These are phyloP conservation scores for Protobothrops flavoviridis DNA, from an alignment of 2,113 vertebrate species.

Conservation along the genomic window DNA sequence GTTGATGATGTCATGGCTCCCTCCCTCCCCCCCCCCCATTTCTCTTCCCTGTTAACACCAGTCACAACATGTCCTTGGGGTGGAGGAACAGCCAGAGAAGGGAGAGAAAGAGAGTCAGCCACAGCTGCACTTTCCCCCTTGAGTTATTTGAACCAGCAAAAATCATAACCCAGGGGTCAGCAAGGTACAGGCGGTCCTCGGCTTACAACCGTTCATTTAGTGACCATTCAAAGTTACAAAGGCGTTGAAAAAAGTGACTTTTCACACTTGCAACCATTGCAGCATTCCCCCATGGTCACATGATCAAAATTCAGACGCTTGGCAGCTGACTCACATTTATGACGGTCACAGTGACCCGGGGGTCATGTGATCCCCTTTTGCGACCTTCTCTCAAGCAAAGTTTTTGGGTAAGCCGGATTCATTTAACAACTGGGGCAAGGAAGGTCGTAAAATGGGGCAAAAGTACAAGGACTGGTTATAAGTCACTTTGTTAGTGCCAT, in stretches of 20 bases:
- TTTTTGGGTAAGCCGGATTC: neutral
- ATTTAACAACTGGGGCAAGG: neutral
- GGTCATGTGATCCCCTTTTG: too few relatives aligned
- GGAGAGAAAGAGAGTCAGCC: neutral
- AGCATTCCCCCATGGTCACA: too few relatives aligned
- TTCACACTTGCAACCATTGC: too few relatives aligned
- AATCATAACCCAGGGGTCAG: neutral
- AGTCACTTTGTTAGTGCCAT: neutral
- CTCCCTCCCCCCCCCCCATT: neutral
- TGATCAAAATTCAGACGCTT: too few relatives aligned
- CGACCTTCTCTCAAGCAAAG: too few relatives aligned
- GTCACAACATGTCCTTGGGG: slow-evolving; percentile 48
- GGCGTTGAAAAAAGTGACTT: too few relatives aligned
- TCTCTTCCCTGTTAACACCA: neutral
- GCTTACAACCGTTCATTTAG: neutral
- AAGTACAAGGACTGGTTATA: neutral
- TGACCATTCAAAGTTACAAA: too few relatives aligned
- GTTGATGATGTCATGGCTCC: slow-evolving; percentile 39
- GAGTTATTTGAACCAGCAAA: neutral
- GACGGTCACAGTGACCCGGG: too few relatives aligned
- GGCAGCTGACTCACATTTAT: too few relatives aligned
- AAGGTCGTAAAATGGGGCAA: neutral
- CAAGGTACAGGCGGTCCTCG: neutral
- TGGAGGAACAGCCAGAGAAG: slow-evolving; percentile 10
- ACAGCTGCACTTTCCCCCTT: neutral